Percentiles rank a stretch among this genome's conserved stretches.
Conservation (phyloP, 2,888 invertebrate genomes). For the Criorhina ranunculi region DNA sequence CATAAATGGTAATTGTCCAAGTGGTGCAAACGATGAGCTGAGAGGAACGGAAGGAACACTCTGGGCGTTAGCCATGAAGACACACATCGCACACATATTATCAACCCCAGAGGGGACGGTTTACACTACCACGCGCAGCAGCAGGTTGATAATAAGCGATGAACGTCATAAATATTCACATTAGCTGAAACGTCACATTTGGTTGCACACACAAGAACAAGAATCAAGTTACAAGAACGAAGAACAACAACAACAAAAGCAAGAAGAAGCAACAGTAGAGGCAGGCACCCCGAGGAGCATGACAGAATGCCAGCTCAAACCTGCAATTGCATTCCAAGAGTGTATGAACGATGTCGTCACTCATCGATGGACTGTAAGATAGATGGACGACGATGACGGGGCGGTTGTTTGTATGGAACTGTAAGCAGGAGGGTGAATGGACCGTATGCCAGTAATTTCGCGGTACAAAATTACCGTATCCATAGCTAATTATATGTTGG, state of each 20-base stretch:
- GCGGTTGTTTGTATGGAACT: slow-evolving; percentile 14
- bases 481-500: slow-evolving; percentile 34
- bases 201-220: slow-evolving; percentile 57
- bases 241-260: background rate
- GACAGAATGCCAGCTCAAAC: slow-evolving; percentile 27
- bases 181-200: slow-evolving; percentile 75
- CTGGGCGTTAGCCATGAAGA: slow-evolving; percentile 70
- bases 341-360: slow-evolving; percentile 66
- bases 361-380: slow-evolving; percentile 68
- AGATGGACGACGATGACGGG: slow-evolving; percentile 49
- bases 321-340: slow-evolving; percentile 35
- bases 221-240: too few relatives aligned
- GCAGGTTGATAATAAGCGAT: slow-evolving; percentile 71
- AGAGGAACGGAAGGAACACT: slow-evolving; percentile 36
- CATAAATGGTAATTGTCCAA: slow-evolving; percentile 72
- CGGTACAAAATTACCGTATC: slow-evolving; percentile 66
- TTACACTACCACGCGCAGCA: slow-evolving; percentile 69
- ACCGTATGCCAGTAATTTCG: slow-evolving; percentile 66
- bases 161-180: slow-evolving; percentile 76
- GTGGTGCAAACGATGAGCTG: background rate
- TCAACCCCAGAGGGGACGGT: slow-evolving; percentile 55
- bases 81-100: slow-evolving; percentile 10
- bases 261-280: slow-evolving; percentile 9
- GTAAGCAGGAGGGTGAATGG: slow-evolving; percentile 51
- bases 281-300: background rate